Base-by-base conservation (phyloP, 2,797 vertebrate species). In the Triplophysa bombifrons region DNA sequence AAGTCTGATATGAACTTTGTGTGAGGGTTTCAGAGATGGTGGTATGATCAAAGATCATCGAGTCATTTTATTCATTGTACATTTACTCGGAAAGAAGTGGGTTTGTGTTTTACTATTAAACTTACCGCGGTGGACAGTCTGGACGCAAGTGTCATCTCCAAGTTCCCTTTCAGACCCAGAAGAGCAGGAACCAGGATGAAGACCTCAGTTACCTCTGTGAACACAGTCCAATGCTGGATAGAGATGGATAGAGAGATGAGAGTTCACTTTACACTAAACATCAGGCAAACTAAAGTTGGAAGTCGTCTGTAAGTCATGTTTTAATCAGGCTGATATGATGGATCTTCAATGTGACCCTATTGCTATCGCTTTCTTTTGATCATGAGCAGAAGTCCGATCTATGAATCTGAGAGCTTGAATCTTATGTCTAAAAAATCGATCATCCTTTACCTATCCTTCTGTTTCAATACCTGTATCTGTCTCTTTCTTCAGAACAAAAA, bases 171-270 rank as follows among this genome's bases (percentile, higher is more conserved):
- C 61, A 99, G 94, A 0, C 98, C 98, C 85, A 99, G 93, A 27
- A 99, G 89, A 0, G 98, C 98, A 41, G 98, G 98, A 17, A 99
- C 98, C 64, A 99, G 88, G 90, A 99, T 99, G 84, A 99, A 99
- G 27, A 99, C 96, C 90, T 99, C 97, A 0, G 96, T 97, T 88
- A 99, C 96, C 41, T 96, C 92, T 2, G 93, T 96, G 85, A 99
- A 99, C 86, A 99, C 98, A 0, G 94, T 94, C 98, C 98, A 99
- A 89, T 99, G 97, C 98, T 99, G 92, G n/a, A n/a, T n/a, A n/a
- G n/a, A n/a, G n/a, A n/a, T 66, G 86, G 60, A 79, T 34, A 86
- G 34, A 85, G 84, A 86, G 3, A 68, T 10, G n/a, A 38, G 2
- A 14, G 51, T 68, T 61, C 17, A 41, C 20, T 66, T 22, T 41